A percentile compares a stretch with the other conserved stretches of the same genome.
Conservation (phyloP, 2,113 vertebrate genomes). For the Oriolus oriolus region DNA sequence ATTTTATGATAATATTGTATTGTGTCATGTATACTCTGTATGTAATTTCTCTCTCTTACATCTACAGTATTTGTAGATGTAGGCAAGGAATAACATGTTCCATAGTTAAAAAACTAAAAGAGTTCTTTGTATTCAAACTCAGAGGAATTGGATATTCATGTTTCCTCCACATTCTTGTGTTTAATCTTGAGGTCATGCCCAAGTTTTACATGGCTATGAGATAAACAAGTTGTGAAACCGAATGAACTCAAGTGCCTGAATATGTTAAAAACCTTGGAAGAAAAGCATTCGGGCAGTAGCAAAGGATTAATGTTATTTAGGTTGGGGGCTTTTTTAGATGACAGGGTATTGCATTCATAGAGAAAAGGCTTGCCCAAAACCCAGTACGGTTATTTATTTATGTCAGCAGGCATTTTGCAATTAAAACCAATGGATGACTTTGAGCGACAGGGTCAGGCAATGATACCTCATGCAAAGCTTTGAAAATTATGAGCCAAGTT, state of each 20-base stretch:
- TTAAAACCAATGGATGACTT: neutral
- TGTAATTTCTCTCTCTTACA: neutral
- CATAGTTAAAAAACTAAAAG: neutral
- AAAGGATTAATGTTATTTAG: neutral
- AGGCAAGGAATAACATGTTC: neutral
- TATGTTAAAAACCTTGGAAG: neutral
- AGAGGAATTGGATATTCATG: neutral
- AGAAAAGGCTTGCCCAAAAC: neutral
- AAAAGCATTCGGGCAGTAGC: neutral
- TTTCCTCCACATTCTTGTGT: neutral
- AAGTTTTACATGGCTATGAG: neutral
- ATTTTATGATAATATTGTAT: neutral
- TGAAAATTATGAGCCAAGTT: neutral
- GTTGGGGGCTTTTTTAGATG: neutral
- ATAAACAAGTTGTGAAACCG: neutral
- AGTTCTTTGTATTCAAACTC: neutral
- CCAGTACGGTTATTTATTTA: neutral
- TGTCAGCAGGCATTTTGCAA: neutral
- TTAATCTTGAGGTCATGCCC: neutral
- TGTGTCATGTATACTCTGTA: neutral
- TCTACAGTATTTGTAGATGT: neutral
- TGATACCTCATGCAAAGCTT: neutral
- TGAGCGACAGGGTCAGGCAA: neutral
- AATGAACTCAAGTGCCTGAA: neutral
- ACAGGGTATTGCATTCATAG: neutral